phyloP scores from a whole-genome alignment of 2,888 invertebrate species.

The Paralinhomoeus sp. region DNA sequence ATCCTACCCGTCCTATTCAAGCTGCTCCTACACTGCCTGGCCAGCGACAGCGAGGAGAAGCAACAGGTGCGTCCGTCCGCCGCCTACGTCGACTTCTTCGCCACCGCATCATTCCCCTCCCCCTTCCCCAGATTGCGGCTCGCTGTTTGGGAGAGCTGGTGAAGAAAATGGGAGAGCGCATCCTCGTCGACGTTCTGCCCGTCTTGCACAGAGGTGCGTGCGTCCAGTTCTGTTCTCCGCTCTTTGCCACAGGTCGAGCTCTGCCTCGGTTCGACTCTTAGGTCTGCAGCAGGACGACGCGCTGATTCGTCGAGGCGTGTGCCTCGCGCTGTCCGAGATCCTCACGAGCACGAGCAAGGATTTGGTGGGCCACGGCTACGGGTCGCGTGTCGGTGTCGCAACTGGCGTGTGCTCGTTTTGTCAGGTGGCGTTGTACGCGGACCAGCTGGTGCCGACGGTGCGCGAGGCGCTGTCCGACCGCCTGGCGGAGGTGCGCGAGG shows the following conservation, averaged over 20 bases:
- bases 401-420: background rate
- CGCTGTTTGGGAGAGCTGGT: slow-evolving; percentile 88
- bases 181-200: slow-evolving; percentile 89
- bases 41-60: slow-evolving; percentile 84
- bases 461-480: slow-evolving; percentile 74
- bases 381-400: background rate
- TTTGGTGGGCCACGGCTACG: slow-evolving; percentile 41
- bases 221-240: too few relatives aligned
- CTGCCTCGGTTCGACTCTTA: too few relatives aligned
- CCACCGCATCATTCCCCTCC: too few relatives aligned
- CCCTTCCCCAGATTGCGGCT: slow-evolving; percentile 61
- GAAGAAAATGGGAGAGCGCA: slow-evolving; percentile 82
- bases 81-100: too few relatives aligned
- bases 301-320: slow-evolving; percentile 91
- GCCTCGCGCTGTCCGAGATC: slow-evolving; percentile 84
- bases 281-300: slow-evolving; percentile 66
- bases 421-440: slow-evolving; percentile 49
- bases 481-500: slow-evolving; percentile 55
- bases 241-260: too few relatives aligned
- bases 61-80: slow-evolving; percentile 39
- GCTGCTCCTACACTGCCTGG: slow-evolving; percentile 69
- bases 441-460: slow-evolving; percentile 75
- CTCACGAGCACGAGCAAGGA: slow-evolving; percentile 86
- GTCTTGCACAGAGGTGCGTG: slow-evolving; percentile 80
- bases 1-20: slow-evolving; percentile 81